phyloP scores from a whole-genome alignment of 2,888 invertebrate species.

The Carpatolechia fugitivella region DNA sequence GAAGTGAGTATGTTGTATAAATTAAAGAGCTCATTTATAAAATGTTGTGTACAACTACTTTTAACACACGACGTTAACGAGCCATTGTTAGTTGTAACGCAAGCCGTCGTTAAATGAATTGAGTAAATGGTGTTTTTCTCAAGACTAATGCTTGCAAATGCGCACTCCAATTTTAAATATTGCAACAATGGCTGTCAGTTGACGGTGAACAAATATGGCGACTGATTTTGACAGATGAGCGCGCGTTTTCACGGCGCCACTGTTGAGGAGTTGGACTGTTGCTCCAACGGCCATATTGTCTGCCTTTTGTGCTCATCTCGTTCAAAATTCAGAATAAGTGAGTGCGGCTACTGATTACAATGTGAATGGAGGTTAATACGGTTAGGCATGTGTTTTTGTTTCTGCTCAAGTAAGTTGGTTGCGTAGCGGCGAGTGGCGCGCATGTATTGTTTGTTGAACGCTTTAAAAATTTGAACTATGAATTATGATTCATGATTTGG shows the following conservation, averaged over 20 bases:
- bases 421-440: constrained; percentile 20
- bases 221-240: constrained; percentile 68
- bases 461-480: constrained; percentile 9
- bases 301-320: constrained; percentile 58
- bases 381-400: constrained; percentile 64
- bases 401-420: constrained; percentile 56
- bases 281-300: constrained; percentile 72
- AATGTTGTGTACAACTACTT: not conserved
- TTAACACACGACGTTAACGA: not conserved
- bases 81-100: not conserved
- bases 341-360: constrained; percentile 74
- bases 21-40: too few relatives aligned
- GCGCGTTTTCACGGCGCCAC: constrained; percentile 67
- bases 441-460: constrained; percentile 13
- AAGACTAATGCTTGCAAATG: constrained; percentile 11
- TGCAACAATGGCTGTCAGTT: constrained; percentile 18
- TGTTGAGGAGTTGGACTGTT: constrained; percentile 71
- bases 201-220: constrained; percentile 49
- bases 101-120: not conserved
- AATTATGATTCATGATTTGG: constrained; percentile 9
- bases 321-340: constrained; percentile 71
- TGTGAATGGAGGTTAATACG: constrained; percentile 70
- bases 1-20: too few relatives aligned
- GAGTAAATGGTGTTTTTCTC: constrained; percentile 4
- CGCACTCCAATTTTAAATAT: constrained; percentile 16